Conservation (phyloP, 2,113 vertebrate genomes). For the Nettapus auritus region DNA sequence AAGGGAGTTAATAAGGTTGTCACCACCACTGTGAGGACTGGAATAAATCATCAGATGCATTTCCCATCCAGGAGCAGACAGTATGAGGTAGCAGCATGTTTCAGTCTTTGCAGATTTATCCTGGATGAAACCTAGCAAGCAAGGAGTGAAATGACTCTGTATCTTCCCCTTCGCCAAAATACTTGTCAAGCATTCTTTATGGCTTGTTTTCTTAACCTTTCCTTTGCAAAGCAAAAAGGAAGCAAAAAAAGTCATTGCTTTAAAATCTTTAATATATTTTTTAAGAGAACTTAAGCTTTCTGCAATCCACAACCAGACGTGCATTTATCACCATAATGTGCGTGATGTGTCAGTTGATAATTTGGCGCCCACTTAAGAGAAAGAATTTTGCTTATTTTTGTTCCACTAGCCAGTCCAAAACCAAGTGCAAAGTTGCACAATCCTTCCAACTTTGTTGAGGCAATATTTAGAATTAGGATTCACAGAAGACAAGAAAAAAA, state of each 20-base stretch:
- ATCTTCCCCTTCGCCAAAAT: background rate
- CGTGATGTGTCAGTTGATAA: constrained; percentile 47
- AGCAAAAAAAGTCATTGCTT: background rate
- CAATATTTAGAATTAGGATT: constrained; percentile 19
- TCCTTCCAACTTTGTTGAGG: constrained; percentile 2
- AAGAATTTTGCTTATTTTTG: constrained; percentile 68
- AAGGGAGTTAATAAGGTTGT: background rate
- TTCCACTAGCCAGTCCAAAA: constrained; percentile 54
- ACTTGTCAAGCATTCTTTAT: background rate
- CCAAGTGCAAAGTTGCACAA: constrained; percentile 61
- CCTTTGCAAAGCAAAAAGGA: background rate
- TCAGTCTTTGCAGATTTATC: background rate
- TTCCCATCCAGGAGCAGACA: background rate
- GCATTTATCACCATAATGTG: constrained; percentile 1
- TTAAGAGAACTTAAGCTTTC: background rate
- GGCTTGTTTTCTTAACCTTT: background rate
- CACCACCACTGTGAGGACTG: background rate
- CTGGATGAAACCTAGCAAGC: background rate
- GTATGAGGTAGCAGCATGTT: background rate
- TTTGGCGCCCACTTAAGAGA: constrained; percentile 37
- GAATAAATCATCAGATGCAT: background rate
- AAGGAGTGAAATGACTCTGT: background rate
- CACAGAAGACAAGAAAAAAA: background rate
- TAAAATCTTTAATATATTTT: background rate
- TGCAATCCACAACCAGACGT: background rate